phyloP scores from a whole-genome alignment of 2,888 invertebrate species.

The Apamea sordens region DNA sequence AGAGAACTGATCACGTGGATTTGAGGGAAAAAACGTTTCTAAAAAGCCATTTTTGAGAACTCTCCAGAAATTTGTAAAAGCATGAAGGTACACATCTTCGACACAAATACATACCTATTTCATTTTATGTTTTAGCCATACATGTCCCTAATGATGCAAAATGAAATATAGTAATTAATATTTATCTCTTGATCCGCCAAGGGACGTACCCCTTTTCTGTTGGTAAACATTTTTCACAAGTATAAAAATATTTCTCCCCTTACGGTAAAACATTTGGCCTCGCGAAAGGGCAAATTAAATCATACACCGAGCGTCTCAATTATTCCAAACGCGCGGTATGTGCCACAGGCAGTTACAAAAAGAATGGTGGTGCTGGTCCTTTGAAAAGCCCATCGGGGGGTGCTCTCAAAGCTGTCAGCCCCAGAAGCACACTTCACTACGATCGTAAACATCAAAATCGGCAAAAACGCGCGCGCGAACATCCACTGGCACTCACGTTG shows the following conservation, averaged over 20 bases:
- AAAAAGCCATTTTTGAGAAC: neutral
- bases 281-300: slow-evolving; percentile 88
- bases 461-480: slow-evolving; percentile 68
- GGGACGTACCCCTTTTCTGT: slow-evolving; percentile 66
- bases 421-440: slow-evolving; percentile 84
- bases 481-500: slow-evolving; percentile 74
- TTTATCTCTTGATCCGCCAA: slow-evolving; percentile 41
- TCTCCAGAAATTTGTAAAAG: neutral
- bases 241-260: slow-evolving; percentile 76
- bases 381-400: slow-evolving; percentile 88
- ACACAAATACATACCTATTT: neutral
- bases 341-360: slow-evolving; percentile 85
- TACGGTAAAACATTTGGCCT: slow-evolving; percentile 76
- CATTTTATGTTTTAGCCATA: neutral
- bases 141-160: slow-evolving; percentile 35
- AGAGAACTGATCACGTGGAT: neutral
- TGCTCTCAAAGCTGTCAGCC: slow-evolving; percentile 88
- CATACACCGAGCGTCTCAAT: slow-evolving; percentile 87
- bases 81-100: too few relatives aligned
- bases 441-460: slow-evolving; percentile 77
- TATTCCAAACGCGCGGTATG: slow-evolving; percentile 86
- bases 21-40: too few relatives aligned
- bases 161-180: slow-evolving; percentile 55
- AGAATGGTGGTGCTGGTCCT: slow-evolving; percentile 87
- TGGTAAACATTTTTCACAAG: slow-evolving; percentile 66